A percentile compares a stretch with the other conserved stretches of the same genome.
Conservation (phyloP, 2,113 vertebrate species). For the Ailuropoda melanoleuca region DNA sequence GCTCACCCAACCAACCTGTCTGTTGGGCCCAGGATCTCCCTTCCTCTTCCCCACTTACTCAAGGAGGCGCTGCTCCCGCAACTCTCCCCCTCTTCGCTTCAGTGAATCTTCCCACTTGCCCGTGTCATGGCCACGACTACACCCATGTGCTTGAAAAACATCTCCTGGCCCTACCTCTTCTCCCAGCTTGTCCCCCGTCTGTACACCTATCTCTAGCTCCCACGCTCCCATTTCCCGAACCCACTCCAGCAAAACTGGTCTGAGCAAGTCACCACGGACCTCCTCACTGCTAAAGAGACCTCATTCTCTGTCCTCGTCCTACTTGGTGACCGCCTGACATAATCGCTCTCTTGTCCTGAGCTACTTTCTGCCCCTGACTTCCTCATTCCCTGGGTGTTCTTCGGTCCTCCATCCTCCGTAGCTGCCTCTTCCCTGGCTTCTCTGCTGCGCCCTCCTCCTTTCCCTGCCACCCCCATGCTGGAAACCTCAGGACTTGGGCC, state of each 20-base stretch:
- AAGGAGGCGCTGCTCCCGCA: background rate
- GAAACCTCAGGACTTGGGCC: background rate
- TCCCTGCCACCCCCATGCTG: background rate
- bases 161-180: background rate
- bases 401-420: background rate
- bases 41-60: background rate
- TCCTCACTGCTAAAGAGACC: background rate
- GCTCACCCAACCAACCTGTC: background rate
- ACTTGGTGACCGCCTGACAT: background rate
- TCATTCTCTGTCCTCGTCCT: background rate
- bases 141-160: background rate
- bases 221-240: background rate
- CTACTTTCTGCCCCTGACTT: background rate
- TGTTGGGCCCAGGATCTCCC: background rate
- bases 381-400: background rate
- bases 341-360: background rate
- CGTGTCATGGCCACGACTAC: background rate
- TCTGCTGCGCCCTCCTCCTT: background rate
- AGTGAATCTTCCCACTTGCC: background rate
- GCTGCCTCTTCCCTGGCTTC: background rate
- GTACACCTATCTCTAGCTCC: background rate
- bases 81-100: background rate
- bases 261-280: background rate
- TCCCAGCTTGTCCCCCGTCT: background rate
- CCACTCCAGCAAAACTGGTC: background rate